phyloP scores from a whole-genome alignment of 2,888 invertebrate genomes.

The Cerastoderma edule region DNA sequence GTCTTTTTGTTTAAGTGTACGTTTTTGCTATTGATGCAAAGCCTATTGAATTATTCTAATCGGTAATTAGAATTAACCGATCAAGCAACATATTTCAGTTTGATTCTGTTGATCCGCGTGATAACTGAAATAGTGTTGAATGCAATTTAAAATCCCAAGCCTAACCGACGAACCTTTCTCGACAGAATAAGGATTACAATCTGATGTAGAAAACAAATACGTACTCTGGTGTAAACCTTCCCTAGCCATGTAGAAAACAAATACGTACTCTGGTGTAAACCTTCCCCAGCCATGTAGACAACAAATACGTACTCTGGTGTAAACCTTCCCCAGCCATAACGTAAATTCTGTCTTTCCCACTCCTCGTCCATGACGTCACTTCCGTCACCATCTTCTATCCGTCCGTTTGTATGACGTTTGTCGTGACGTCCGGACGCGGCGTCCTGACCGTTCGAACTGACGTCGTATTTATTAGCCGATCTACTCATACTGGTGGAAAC shows the following conservation, averaged over 20 bases:
- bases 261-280: not conserved
- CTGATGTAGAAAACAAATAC: not conserved
- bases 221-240: not conserved
- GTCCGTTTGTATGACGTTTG: too few species aligned
- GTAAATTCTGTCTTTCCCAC: conserved; percentile 55
- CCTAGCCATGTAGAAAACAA: not conserved
- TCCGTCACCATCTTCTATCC: conserved; percentile 5
- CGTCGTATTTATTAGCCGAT: not conserved
- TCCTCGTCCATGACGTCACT: conserved; percentile 30
- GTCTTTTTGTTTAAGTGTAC: too few species aligned
- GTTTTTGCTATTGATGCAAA: too few species aligned
- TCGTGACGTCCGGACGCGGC: too few species aligned
- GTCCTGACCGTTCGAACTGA: not conserved
- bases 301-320: conserved; percentile 49
- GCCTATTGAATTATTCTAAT: too few species aligned
- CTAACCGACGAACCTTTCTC: too few species aligned
- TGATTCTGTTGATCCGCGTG: too few species aligned
- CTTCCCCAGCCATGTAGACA: not conserved
- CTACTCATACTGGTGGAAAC: conserved; percentile 9
- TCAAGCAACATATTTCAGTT: too few species aligned
- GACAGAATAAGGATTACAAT: too few species aligned
- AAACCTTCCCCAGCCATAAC: conserved; percentile 60
- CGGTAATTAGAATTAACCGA: too few species aligned
- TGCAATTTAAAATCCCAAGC: too few species aligned
- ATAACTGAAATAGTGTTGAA: too few species aligned